Evolutionary conservation across 2,797 vertebrate species (phyloP).

Genomic region (Urophycis tenuis): DNA sequence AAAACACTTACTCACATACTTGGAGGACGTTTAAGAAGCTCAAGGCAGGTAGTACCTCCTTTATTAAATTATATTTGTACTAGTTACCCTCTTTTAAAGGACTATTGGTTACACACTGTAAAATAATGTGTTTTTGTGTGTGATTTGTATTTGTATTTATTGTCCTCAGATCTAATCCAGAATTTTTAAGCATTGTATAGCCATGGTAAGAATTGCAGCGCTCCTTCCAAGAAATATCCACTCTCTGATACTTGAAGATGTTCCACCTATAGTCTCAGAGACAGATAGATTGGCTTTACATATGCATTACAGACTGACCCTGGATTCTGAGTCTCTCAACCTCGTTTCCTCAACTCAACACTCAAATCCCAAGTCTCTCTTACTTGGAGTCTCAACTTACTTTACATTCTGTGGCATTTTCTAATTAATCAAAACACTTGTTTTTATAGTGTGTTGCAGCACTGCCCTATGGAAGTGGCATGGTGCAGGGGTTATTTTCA

Average conservation of each 20-base stretch:
- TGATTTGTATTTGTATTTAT: neutral
- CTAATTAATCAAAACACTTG: neutral
- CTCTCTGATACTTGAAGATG: no score
- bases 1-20: neutral
- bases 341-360: no score
- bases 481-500: constrained; percentile 13
- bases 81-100: neutral
- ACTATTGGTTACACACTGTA: neutral
- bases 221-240: no score
- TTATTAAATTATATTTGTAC: neutral
- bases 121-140: neutral
- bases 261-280: no score
- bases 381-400: no score
- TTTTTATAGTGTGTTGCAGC: neutral
- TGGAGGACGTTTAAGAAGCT: neutral
- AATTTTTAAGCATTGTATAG: neutral
- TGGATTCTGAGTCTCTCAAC: no score
- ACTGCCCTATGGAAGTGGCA: neutral
- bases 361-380: no score
- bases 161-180: neutral
- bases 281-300: no score
- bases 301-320: no score
- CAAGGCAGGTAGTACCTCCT: neutral
- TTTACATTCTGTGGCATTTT: neutral
- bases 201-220: neutral